Base-by-base conservation (phyloP, 2,888 invertebrate species). In the Himalopsyche anomala region DNA sequence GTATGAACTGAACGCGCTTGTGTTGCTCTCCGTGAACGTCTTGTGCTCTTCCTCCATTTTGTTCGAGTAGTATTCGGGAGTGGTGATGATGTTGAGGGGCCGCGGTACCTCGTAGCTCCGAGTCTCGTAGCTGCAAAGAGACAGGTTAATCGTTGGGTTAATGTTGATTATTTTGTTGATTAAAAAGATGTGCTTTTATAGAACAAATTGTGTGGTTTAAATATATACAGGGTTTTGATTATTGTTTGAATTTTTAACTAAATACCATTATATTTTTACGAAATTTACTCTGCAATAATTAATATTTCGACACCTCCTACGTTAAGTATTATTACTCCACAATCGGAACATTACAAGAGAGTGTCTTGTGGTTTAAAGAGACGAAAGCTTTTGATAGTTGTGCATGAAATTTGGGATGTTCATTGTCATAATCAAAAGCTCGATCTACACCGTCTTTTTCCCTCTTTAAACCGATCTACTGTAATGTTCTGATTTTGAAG, bases 41-140 rank as follows among this genome's bases (percentile, higher is more conserved):
- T 91, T 91, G 38, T 92, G 91, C 17, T 93, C 92, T 74, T 91
- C 90, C 86, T 90, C 91, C 82, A 87, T 90, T 86, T 90, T 90
- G 87, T 91, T 91, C 80, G 84, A 81, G 82, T 83, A 85, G 54
- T 90, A 90, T 82, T 92, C 92, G 89, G 19, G 89, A 85, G 83
- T 91, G 74, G 74, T 74, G 36, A 74, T 15, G 91, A 69, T 92
- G 91, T 85, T 92, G 91, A 17, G 91, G 40, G 89, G 88, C 36
- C 93, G 91, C 88, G 93, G 93, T 5, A 93, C 92, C 90, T 94
- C 94, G 90, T 93, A 94, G 82, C 92, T 91, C 56, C 93, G 91
- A 1, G 94, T 94, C 90, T 94, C 94, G 91, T 94, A 94, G 89
- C 94, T 94, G 91, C 87, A 91, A 86, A 87, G 80, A 85, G 87